Evolutionary conservation across 2,797 vertebrate species (phyloP), one percentile per base, ranked within the genome.

Genomic region (Sebastes trivittatus): DNA sequence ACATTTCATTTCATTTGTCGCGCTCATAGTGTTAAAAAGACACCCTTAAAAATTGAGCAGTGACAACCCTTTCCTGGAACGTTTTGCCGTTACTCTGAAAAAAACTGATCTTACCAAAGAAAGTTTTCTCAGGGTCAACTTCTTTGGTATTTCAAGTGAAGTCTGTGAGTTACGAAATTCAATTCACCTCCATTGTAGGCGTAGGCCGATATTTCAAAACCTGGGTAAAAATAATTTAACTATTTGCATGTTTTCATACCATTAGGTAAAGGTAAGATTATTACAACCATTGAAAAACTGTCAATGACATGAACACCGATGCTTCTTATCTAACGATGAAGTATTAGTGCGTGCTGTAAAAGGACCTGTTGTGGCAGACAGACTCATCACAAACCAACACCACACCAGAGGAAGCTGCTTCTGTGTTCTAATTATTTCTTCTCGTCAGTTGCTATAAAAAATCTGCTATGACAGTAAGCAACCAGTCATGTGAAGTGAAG

Each of bases 401-500:
- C 54, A 1, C 55, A 72, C 29, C 36, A 84, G 72, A 82, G 72
- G 81, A 89, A 83, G 77, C 67, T 16, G 49, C 49, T 60, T 83
- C 29, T 81, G 54, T 72, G 27, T 75, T 86, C 20, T 74, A 62
- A 83, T 87, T 55, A 65, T 70, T 65, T 71, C 36, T 75, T 85
- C 20, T 71, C 52, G 22, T 11, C 14, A 32, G 71, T 18, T 60
- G 49, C 79, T 78, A 13, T 73, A 62, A 82, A 86, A 86, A 81
- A 42, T 38, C 38, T 8, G 2, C 68, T 52, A 5, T 75, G 55
- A 69, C n/a, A 7, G 4, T 20, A 54, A 61, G 54, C 36, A 63
- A 18, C 22, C 27, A 46, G 25, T 38, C 46, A 34, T 7, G 59
- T 18, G 29, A 64, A 42, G 38, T 79, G 67, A 11, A 38, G 11